phyloP scores from a whole-genome alignment of 1,140 invertebrate species.

The Colletes latitarsis region DNA sequence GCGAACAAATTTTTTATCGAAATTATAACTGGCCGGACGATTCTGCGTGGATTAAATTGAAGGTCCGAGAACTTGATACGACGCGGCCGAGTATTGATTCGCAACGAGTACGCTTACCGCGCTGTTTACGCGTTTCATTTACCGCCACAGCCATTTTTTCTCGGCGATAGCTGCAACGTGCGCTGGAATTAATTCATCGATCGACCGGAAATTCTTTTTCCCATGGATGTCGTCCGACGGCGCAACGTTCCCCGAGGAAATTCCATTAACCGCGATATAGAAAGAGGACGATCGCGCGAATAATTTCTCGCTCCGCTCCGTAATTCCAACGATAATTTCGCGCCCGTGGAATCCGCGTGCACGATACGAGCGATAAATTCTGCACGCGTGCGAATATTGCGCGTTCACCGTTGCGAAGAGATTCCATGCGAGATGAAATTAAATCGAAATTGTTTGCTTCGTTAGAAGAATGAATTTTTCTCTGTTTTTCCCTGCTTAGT shows the following conservation, averaged over 20 bases:
- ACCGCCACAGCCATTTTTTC: constrained; percentile 27
- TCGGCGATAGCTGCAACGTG: neutral
- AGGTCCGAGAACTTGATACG: no score
- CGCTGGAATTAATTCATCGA: constrained; percentile 42
- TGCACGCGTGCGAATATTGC: constrained; percentile 23
- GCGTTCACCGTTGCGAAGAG: neutral
- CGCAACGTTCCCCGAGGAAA: constrained; percentile 23
- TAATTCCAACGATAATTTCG: constrained; percentile 30
- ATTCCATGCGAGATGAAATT: constrained; percentile 19
- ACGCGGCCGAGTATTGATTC: no score
- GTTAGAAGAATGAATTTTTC: no score
- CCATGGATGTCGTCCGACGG: neutral
- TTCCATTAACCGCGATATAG: constrained; percentile 37
- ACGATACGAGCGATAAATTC: constrained; percentile 30
- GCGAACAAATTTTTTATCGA: no score
- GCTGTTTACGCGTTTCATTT: constrained; percentile 51
- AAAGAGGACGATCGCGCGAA: constrained; percentile 3
- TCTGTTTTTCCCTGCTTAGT: no score
- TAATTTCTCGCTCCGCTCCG: constrained; percentile 22
- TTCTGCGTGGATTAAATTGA: no score
- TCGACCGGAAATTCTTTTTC: constrained; percentile 20
- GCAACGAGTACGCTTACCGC: neutral
- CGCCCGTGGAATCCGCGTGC: constrained; percentile 5
- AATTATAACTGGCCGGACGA: no score
- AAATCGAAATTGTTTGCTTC: constrained; percentile 15